Percentiles rank a stretch among this genome's conserved stretches.
phyloP scores from a whole-genome alignment of 2,797 vertebrate species.

The Amniataba percoides region DNA sequence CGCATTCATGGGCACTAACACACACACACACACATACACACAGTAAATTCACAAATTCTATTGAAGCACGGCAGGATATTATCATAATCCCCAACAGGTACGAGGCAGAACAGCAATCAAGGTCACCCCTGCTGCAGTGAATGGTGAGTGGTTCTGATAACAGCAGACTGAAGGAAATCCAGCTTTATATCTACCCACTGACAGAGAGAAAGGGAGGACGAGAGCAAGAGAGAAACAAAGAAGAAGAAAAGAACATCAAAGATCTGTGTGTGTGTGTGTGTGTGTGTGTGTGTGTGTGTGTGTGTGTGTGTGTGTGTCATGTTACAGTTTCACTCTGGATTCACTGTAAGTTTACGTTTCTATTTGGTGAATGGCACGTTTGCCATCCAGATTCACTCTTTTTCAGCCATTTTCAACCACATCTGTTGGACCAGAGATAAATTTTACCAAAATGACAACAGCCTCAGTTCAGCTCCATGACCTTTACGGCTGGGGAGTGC shows the following conservation, averaged over 20 bases:
- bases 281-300: slow-evolving; percentile 8
- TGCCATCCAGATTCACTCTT: not conserved
- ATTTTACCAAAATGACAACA: slow-evolving; percentile 2
- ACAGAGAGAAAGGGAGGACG: slow-evolving; percentile 34
- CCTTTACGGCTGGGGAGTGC: not conserved
- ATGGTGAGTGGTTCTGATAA: slow-evolving; percentile 56
- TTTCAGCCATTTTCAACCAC: slow-evolving; percentile 19
- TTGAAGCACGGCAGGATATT: slow-evolving; percentile 69
- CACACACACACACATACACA: slow-evolving; percentile 22
- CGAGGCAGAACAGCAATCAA: slow-evolving; percentile 71
- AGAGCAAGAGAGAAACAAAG: slow-evolving; percentile 39
- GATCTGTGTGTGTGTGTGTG: slow-evolving; percentile 9
- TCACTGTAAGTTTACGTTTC: not conserved
- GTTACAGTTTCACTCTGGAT: not conserved
- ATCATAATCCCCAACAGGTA: slow-evolving; percentile 76
- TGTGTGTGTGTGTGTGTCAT: not conserved
- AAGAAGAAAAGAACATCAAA: slow-evolving; percentile 50
- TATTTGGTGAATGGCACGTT: slow-evolving; percentile 23
- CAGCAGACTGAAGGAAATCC: slow-evolving; percentile 55
- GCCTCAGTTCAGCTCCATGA: not conserved
- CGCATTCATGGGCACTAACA: slow-evolving; percentile 8
- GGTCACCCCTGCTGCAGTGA: slow-evolving; percentile 66
- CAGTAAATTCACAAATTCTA: slow-evolving; percentile 46
- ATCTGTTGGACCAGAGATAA: slow-evolving; percentile 1
- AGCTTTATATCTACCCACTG: slow-evolving; percentile 59